Evolutionary conservation across 2,797 vertebrate genomes (phyloP), one percentile per base, ranked within the genome.

Genomic region (Hapalemur alaotrensis): DNA sequence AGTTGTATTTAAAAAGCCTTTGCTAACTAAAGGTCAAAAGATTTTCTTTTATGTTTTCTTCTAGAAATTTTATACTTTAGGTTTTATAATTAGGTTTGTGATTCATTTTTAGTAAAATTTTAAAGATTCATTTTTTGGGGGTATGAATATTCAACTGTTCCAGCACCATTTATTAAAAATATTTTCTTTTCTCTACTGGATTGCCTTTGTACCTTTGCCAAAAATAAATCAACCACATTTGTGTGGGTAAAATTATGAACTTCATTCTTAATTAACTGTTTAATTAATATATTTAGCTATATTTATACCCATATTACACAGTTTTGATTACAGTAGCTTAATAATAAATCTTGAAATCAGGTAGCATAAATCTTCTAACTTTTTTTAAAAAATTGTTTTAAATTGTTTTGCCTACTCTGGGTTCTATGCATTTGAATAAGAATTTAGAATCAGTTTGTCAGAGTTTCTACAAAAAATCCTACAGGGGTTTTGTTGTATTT

Each of bases 101-200:
- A 75, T 73, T 73, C 28, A 89, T 70, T 92, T 88, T 93, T 41
- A 85, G 20, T 89, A 81, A 89, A 41, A 63, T 63, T 78, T 92
- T 79, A 57, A 89, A 81, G 59, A 59, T 82, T 8, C 10, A 67
- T 48, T 22, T 57, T 38, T 73, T 73, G 35, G 23, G 15, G 15
- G 59, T 57, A 67, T 82, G n/a, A 7, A 13, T 79, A 11, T 54
- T 78, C 3, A 87, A 18, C 41, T 82, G 6, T 85, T 88, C 11
- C 12, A 90, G 35, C 13, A 94, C 17, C 32, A 73, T 50, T 65
- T 85, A 89, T 46, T 90, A 25, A 80, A 96, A 86, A 67, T 7
- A 12, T 50, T 20, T 59, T 72, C 4, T 28, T 96, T 92, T 78
- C 2, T 65, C 2, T 18, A 82, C 23, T 69, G 7, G 35, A 41